Evolutionary conservation across 2,113 vertebrate species (phyloP).

Genomic region (Otolemur garnettii): DNA sequence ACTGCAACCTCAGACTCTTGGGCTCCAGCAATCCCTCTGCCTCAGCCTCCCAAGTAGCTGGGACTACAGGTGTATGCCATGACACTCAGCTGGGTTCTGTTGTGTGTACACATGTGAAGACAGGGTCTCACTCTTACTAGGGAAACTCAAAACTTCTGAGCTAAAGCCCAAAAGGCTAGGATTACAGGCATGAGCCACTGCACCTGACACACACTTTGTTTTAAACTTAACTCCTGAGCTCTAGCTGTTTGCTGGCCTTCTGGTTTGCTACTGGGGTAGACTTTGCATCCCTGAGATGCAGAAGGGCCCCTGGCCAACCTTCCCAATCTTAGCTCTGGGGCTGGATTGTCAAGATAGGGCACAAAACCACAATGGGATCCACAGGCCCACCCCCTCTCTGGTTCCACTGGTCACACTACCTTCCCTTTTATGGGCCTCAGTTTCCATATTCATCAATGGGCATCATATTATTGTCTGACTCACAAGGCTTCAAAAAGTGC

Average conservation of each 20-base stretch:
- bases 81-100: no score
- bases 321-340: neutral
- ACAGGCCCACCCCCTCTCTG: neutral
- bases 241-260: neutral
- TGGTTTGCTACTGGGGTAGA: neutral
- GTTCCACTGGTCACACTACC: neutral
- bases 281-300: neutral
- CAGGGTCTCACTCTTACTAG: no score
- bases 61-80: no score
- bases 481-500: neutral
- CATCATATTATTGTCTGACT: neutral
- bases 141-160: no score
- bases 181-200: no score
- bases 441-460: neutral
- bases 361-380: neutral
- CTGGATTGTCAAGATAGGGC: neutral
- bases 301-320: neutral
- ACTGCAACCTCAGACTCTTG: no score
- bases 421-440: neutral
- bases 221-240: neutral
- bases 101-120: no score
- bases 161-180: no score
- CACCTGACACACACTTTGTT: neutral
- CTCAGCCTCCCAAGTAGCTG: no score
- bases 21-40: no score